Percentiles rank a stretch among this genome's conserved stretches.
Conservation (phyloP, 1,140 invertebrate species). For the Drosophila ohnishii region DNA sequence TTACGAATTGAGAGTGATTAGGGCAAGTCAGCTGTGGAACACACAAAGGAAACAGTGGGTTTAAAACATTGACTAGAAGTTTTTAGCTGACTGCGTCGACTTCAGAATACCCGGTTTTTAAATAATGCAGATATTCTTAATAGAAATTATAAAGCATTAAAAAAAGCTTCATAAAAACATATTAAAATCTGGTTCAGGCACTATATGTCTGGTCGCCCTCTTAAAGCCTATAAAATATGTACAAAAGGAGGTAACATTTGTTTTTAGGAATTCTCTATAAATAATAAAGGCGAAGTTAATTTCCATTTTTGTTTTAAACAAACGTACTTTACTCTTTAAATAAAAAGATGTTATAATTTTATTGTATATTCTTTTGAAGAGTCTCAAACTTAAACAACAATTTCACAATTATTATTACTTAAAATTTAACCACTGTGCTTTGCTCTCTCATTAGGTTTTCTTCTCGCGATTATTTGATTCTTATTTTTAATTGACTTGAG, state of each 20-base stretch:
- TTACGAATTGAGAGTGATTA: conserved; percentile 30
- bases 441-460: background rate
- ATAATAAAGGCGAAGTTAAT: background rate
- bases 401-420: background rate
- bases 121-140: background rate
- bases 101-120: background rate
- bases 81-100: background rate
- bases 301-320: background rate
- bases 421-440: conserved; percentile 14
- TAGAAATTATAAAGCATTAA: background rate
- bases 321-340: background rate
- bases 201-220: background rate
- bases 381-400: background rate
- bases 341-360: background rate
- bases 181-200: background rate
- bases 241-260: background rate
- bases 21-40: conserved; percentile 11
- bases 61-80: background rate
- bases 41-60: conserved; percentile 27
- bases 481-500: conserved; percentile 60
- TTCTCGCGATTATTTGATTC: conserved; percentile 21
- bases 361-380: background rate
- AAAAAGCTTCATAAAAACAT: background rate
- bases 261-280: background rate
- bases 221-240: background rate